Conservation (phyloP, 1,140 invertebrate species). For the Zophobas morio region DNA sequence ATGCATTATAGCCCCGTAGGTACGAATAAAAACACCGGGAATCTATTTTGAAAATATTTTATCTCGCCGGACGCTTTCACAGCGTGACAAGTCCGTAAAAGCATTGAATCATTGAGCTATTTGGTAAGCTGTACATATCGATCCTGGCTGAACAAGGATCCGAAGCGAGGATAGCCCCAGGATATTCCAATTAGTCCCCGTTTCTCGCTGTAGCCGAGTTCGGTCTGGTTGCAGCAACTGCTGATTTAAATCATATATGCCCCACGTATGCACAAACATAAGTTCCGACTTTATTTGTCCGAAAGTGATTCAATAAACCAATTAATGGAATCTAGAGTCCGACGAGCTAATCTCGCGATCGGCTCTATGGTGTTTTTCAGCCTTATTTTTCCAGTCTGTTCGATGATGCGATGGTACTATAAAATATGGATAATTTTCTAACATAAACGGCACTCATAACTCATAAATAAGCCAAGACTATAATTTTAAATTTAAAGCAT, state of each 20-base stretch:
- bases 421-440: constrained; percentile 53
- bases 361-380: not conserved
- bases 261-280: constrained; percentile 27
- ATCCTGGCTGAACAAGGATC: constrained; percentile 48
- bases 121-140: constrained; percentile 42
- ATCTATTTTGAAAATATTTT: not conserved
- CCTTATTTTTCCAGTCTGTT: constrained; percentile 27
- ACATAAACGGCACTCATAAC: constrained; percentile 49
- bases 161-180: constrained; percentile 49
- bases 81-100: not conserved
- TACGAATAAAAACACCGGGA: not conserved
- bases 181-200: constrained; percentile 53
- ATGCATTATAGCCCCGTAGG: too few species aligned
- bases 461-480: constrained; percentile 50
- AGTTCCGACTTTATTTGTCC: constrained; percentile 28
- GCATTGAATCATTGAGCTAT: constrained; percentile 41
- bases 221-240: constrained; percentile 45
- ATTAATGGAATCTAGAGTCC: constrained; percentile 7
- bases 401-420: constrained; percentile 37
- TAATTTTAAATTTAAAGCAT: constrained; percentile 53
- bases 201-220: constrained; percentile 48
- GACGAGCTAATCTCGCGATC: constrained; percentile 8
- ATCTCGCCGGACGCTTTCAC: not conserved
- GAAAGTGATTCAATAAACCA: constrained; percentile 24
- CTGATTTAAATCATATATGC: constrained; percentile 38